These are phyloP conservation scores for Chrysolina oricalcia DNA, from an alignment of 2,888 invertebrate species.

Conservation along the genomic window DNA sequence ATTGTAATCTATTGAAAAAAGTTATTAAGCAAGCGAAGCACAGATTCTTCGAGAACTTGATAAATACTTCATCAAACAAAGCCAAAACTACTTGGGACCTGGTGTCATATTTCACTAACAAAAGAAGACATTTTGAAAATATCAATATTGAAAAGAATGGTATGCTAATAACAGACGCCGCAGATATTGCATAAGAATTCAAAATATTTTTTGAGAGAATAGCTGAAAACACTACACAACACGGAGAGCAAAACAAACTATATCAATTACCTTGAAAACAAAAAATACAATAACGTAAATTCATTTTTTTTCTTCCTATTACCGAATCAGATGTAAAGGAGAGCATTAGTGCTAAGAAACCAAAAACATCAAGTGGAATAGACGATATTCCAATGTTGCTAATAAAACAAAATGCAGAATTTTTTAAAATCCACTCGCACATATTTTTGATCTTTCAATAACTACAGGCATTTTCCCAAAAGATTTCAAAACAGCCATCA, in stretches of 20 bases:
- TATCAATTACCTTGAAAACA: background rate
- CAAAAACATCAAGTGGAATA: conserved; percentile 1
- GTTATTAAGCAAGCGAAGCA: conserved; percentile 2
- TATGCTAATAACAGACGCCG: background rate
- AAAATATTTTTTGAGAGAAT: conserved; percentile 2
- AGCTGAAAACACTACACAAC: conserved; percentile 8
- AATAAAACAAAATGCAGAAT: too few relatives aligned
- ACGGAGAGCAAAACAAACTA: background rate
- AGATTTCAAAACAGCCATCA: too few relatives aligned
- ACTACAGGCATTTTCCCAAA: too few relatives aligned
- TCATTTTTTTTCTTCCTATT: conserved; percentile 9
- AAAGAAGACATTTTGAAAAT: background rate
- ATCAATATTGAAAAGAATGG: background rate
- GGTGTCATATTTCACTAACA: conserved; percentile 1
- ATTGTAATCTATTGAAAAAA: background rate
- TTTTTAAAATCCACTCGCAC: too few relatives aligned
- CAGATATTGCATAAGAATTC: background rate
- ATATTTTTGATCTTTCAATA: too few relatives aligned
- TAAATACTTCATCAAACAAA: background rate
- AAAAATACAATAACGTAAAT: conserved; percentile 11
- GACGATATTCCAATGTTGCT: too few relatives aligned
- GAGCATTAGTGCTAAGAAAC: background rate
- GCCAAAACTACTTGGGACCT: conserved; percentile 2
- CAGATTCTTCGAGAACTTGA: conserved; percentile 9
- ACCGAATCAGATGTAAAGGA: background rate